Evolutionary conservation across 1,140 invertebrate species (phyloP).

Genomic region (Heliothis virescens): DNA sequence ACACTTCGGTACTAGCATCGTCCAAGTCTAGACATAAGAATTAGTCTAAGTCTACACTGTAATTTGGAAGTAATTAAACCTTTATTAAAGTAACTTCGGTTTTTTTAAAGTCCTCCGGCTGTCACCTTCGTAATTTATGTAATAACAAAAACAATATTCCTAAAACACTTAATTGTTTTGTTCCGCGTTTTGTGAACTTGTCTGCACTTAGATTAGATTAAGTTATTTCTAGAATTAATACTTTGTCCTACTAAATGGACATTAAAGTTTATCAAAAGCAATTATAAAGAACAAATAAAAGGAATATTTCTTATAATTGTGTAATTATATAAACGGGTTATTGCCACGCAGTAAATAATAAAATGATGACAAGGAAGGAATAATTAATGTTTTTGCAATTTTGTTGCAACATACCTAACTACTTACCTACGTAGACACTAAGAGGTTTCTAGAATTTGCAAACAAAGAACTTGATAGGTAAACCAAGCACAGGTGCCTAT

Average conservation of each 20-base stretch:
- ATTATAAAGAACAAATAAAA: slow-evolving; percentile 26
- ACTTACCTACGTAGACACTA: neutral
- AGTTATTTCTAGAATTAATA: neutral
- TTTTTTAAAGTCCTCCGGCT: no score
- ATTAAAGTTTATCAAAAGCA: slow-evolving; percentile 35
- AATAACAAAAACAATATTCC: slow-evolving; percentile 17
- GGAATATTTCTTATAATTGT: slow-evolving; percentile 36
- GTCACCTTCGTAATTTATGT: no score
- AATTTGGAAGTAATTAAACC: no score
- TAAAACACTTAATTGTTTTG: slow-evolving; percentile 1
- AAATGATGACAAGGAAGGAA: neutral
- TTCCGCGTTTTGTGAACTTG: slow-evolving; percentile 14
- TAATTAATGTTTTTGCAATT: slow-evolving; percentile 10
- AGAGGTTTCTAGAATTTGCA: neutral
- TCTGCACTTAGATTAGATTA: slow-evolving; percentile 10
- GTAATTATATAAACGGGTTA: slow-evolving; percentile 34
- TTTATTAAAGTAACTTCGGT: no score
- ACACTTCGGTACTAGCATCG: no score
- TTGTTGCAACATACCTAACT: neutral
- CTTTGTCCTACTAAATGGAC: slow-evolving; percentile 3
- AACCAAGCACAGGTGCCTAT: neutral
- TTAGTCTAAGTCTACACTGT: no score
- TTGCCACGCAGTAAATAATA: slow-evolving; percentile 13
- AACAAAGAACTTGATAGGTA: neutral
- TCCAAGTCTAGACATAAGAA: no score